phyloP scores from a whole-genome alignment of 2,797 vertebrate genomes.

The Threskiornis aethiopicus region DNA sequence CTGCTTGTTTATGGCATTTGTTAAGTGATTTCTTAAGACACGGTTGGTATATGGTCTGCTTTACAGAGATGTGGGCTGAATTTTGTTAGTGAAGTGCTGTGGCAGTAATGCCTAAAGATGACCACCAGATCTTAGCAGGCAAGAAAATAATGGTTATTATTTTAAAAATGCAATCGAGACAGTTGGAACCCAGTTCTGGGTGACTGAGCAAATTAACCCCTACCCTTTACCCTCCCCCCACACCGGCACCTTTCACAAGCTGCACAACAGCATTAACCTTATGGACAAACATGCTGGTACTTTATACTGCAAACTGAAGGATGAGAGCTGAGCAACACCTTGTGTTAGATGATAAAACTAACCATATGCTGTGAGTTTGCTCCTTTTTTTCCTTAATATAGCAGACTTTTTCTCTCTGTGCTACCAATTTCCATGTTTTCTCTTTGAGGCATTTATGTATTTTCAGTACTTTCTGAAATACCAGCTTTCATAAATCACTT shows the following conservation, averaged over 20 bases:
- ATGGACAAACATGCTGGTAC: neutral
- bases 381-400: neutral
- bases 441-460: neutral
- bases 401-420: neutral
- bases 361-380: neutral
- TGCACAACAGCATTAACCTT: neutral
- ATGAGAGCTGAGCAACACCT: slow-evolving; percentile 39
- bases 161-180: neutral
- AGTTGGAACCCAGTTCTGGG: neutral
- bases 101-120: neutral
- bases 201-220: neutral
- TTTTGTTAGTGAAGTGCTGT: neutral
- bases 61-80: neutral
- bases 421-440: neutral
- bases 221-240: neutral
- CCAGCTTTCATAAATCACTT: neutral
- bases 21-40: neutral
- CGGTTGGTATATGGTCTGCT: no score
- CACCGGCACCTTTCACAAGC: neutral
- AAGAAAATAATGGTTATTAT: neutral
- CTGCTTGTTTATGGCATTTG: neutral
- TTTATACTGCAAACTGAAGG: neutral
- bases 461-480: neutral
- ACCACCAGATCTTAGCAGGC: neutral
- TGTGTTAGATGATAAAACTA: slow-evolving; percentile 12